Conservation (phyloP, 30 jellyfish, hydroid and myxozoan genomes). For the Sanderia malayensis region DNA sequence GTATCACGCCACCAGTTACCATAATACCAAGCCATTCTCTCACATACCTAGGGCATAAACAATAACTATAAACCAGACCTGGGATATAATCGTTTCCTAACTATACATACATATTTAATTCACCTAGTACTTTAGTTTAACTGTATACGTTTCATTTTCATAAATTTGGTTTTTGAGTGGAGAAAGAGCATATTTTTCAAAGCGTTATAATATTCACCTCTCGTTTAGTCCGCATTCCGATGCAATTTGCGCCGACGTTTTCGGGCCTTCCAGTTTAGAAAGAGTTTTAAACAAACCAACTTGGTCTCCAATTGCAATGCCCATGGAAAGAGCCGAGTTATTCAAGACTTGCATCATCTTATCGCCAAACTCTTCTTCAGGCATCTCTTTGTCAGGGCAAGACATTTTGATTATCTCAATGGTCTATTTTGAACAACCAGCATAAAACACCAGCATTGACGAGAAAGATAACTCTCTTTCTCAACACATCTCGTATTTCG, state of each 20-base stretch:
- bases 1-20: constrained; percentile 50
- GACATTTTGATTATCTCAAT: background rate
- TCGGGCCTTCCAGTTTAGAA: constrained; percentile 21
- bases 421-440: no score
- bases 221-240: constrained; percentile 29
- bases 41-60: constrained; percentile 53
- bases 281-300: constrained; percentile 39
- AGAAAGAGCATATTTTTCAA: no score
- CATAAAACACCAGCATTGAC: no score
- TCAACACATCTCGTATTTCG: no score
- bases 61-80: no score
- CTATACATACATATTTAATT: no score
- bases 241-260: constrained; percentile 39
- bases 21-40: constrained; percentile 69
- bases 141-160: no score
- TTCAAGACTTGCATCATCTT: constrained; percentile 45
- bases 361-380: constrained; percentile 18
- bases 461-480: no score
- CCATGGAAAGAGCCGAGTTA: constrained; percentile 50
- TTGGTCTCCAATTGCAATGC: constrained; percentile 52
- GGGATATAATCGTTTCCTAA: no score
- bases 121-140: no score
- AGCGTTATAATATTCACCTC: no score
- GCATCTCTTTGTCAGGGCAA: background rate
- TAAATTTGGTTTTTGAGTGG: no score